Evolutionary conservation across 2,888 invertebrate genomes (phyloP).

Genomic region (Caenorhabditis sp.): DNA sequence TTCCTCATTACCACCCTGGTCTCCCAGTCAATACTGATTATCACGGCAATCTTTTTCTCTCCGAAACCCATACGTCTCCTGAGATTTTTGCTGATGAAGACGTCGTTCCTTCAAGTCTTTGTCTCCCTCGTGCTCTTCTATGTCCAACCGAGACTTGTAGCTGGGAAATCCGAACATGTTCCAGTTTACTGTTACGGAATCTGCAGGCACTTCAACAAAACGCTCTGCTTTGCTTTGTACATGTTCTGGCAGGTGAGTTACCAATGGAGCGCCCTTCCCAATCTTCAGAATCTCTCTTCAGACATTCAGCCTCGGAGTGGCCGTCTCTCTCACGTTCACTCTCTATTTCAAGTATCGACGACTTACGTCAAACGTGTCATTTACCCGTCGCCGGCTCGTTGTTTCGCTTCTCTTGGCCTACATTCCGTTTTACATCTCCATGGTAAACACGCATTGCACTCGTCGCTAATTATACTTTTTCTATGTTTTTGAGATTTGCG

Average conservation of each 20-base stretch:
- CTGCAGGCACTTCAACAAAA: not conserved
- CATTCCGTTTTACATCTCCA: constrained; percentile 15
- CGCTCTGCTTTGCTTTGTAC: constrained; percentile 12
- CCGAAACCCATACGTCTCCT: constrained; percentile 5
- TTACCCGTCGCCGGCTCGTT: not conserved
- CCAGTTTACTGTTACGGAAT: constrained; percentile 26
- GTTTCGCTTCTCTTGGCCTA: constrained; percentile 9
- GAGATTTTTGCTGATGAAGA: constrained; percentile 23
- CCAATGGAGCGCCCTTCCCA: too few species aligned
- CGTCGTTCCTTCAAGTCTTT: constrained; percentile 18
- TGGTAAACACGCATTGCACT: not conserved
- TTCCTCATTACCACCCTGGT: constrained; percentile 9
- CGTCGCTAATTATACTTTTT: not conserved
- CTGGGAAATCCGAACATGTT: not conserved
- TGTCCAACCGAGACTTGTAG: constrained; percentile 28
- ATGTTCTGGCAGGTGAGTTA: constrained; percentile 32
- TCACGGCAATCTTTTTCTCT: constrained; percentile 12
- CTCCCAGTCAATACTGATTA: constrained; percentile 6
- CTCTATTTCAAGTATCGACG: constrained; percentile 26
- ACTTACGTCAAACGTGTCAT: not conserved
- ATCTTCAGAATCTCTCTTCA: constrained; percentile 7
- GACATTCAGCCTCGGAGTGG: constrained; percentile 32
- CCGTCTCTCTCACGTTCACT: constrained; percentile 19
- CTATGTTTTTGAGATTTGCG: constrained; percentile 11
- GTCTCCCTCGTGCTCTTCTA: constrained; percentile 5